Conservation (phyloP, 2,113 vertebrate species). For the Tragulus kanchil region DNA sequence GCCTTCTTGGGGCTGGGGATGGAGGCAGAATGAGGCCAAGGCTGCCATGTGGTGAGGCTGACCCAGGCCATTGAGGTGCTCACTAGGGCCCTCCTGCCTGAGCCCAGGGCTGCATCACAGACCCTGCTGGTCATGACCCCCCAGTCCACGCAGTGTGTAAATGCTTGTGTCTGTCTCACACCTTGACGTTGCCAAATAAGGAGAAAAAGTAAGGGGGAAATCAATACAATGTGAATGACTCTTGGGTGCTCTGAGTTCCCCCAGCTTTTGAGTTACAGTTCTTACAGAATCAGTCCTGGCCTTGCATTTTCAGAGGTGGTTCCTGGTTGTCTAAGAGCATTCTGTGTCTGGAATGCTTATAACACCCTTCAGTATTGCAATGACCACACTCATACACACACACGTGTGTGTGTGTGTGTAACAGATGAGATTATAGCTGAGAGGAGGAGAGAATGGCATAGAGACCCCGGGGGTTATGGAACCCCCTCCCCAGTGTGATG, state of each 20-base stretch:
- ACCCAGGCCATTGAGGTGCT: not conserved
- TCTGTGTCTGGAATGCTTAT: not conserved
- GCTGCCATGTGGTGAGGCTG: fast-evolving
- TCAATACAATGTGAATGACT: not conserved
- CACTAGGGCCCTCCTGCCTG: not conserved
- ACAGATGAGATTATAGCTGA: not conserved
- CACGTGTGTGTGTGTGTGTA: too few species aligned
- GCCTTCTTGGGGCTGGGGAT: not conserved
- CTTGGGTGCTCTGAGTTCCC: not conserved
- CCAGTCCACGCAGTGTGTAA: not conserved
- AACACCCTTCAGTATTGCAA: not conserved
- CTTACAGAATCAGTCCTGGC: not conserved
- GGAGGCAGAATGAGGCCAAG: not conserved
- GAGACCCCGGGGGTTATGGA: too few species aligned
- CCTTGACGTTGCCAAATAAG: constrained; percentile 8
- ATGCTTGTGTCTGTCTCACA: not conserved
- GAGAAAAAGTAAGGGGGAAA: not conserved
- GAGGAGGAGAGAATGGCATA: not conserved
- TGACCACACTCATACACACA: not conserved
- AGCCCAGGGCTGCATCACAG: fast-evolving
- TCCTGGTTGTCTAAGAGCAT: not conserved
- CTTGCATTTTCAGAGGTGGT: not conserved
- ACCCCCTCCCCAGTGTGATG: not conserved
- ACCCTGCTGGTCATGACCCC: not conserved
- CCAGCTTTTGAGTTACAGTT: not conserved